phyloP scores from a whole-genome alignment of 2,888 invertebrate species.

The Hyalella azteca region DNA sequence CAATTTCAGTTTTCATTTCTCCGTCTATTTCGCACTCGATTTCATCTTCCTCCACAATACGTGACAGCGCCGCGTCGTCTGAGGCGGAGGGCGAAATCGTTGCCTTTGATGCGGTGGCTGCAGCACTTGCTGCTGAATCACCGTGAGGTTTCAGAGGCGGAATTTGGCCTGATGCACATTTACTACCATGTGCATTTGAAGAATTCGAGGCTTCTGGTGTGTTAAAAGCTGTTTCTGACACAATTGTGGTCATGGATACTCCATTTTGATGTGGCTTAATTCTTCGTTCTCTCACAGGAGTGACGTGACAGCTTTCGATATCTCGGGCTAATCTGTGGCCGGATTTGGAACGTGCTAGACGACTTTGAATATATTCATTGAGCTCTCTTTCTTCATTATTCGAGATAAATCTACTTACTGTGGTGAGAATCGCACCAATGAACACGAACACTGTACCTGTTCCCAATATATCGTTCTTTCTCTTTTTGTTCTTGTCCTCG shows the following conservation, averaged over 20 bases:
- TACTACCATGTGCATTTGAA: constrained; percentile 14
- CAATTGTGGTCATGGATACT: constrained; percentile 31
- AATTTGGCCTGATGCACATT: background rate
- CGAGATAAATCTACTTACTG: constrained; percentile 55
- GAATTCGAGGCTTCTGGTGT: background rate
- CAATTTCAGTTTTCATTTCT: background rate
- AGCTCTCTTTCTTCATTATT: constrained; percentile 57
- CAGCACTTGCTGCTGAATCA: background rate
- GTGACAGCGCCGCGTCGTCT: constrained; percentile 38
- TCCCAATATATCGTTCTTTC: constrained; percentile 53
- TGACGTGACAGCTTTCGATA: constrained; percentile 46
- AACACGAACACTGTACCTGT: constrained; percentile 57
- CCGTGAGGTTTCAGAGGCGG: background rate
- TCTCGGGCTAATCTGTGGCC: constrained; percentile 54
- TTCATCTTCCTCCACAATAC: constrained; percentile 46
- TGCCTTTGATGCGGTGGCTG: background rate
- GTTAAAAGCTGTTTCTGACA: constrained; percentile 20
- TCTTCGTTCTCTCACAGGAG: constrained; percentile 51
- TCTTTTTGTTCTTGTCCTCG: constrained; percentile 44
- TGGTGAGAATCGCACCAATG: constrained; percentile 55
- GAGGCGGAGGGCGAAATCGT: constrained; percentile 43
- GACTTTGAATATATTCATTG: constrained; percentile 56
- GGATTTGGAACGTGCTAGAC: constrained; percentile 52
- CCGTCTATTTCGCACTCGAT: constrained; percentile 38
- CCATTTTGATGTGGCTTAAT: constrained; percentile 49